Evolutionary conservation across 2,888 invertebrate species (phyloP), one percentile per base, ranked within the genome.

Genomic region (Cephus sareptanus): DNA sequence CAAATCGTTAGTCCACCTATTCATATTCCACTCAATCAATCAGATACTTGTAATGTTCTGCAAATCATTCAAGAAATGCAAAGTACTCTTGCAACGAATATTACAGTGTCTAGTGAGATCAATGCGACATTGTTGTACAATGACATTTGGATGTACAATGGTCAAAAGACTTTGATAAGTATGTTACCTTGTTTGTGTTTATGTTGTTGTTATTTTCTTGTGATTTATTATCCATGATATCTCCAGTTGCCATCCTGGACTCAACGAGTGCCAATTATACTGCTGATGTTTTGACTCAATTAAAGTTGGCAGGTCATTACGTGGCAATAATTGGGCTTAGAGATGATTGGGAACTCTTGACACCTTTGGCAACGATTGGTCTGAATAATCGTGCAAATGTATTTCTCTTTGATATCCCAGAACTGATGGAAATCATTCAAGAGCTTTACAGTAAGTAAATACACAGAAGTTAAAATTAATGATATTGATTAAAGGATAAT

Each of bases 171-270:
- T 77, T 77, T 85, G 75, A 85, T 85, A 80, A 80, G 85, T 85
- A 78, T 80, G 79, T 77, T 69, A 23, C 76, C 37, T 40, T 69
- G n/a, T 35, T 76, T 33, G 34, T 31, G 69, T 56, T 73, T 69
- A 30, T 13, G 69, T 75, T 75, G 23, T 35, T 34, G n/a, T 34
- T 76, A 76, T 74, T 30, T 30, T 78, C 34, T 74, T 33, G 4
- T 73, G 33, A 69, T 75, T 73, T 77, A 13, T 40, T 31, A 12
- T 69, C 40, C 15, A 15, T 40, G 15, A 74, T 56, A 4, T 79
- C 79, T 80, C 68, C 74, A 86, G 86, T 86, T 74, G 82, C 81
- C 11, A 82, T 86, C 34, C 76, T 86, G 15, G 87, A 87, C 79
- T 77, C 79, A 12, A 76, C 75, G 34, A 40, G 80, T 30, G 82